Evolutionary conservation across 2,888 invertebrate genomes (phyloP).

Genomic region (Eupithecia exiguata): DNA sequence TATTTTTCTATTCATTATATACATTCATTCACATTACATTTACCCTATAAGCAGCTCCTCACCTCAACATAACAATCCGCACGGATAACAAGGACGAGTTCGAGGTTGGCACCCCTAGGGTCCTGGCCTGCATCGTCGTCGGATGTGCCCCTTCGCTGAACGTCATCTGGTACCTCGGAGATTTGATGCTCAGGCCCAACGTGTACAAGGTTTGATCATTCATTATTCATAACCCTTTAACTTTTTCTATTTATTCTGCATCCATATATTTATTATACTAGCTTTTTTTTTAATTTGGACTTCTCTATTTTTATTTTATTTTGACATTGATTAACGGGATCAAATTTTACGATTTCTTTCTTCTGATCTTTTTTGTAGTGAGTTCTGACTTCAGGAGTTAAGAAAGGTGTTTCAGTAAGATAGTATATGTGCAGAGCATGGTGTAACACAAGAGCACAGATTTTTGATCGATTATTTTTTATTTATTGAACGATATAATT

Average conservation of each 20-base stretch:
- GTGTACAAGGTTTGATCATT: slow-evolving; percentile 66
- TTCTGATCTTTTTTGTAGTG: not conserved
- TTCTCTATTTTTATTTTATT: too few relatives aligned
- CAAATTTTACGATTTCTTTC: not conserved
- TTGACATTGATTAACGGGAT: too few relatives aligned
- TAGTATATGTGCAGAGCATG: too few relatives aligned
- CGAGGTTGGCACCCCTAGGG: slow-evolving; percentile 70
- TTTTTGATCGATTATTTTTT: too few relatives aligned
- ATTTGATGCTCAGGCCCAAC: slow-evolving; percentile 58
- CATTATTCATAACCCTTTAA: not conserved
- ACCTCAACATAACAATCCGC: slow-evolving; percentile 69
- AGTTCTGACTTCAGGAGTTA: not conserved
- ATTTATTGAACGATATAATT: too few relatives aligned
- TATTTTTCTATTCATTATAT: too few relatives aligned
- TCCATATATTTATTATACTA: too few relatives aligned
- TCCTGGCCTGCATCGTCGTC: slow-evolving; percentile 74
- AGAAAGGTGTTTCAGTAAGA: too few relatives aligned
- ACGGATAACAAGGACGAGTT: slow-evolving; percentile 70
- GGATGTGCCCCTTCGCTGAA: slow-evolving; percentile 71
- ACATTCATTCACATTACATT: not conserved
- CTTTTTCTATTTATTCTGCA: not conserved
- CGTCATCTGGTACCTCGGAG: slow-evolving; percentile 70
- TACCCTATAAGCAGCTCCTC: slow-evolving; percentile 58
- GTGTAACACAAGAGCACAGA: too few relatives aligned
- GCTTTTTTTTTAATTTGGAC: too few relatives aligned